A percentile compares a stretch with the other conserved stretches of the same genome.
Conservation (phyloP, 2,113 vertebrate species). For the Centropus unirufus region DNA sequence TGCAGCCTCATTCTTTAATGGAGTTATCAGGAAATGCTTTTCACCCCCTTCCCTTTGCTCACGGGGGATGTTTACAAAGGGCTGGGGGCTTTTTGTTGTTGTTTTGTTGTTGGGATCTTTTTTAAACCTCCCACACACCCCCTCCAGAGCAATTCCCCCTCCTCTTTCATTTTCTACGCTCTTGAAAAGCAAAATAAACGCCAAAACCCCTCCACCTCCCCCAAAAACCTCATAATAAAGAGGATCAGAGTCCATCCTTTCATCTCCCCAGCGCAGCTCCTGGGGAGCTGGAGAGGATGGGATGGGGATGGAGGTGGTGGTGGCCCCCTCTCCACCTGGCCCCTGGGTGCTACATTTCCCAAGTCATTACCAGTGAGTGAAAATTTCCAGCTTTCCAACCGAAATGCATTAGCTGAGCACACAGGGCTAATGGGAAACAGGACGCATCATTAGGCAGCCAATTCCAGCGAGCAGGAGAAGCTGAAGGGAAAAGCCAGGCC, state of each 20-base stretch:
- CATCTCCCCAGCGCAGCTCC: background rate
- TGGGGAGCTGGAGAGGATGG: background rate
- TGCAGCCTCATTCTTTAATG: conserved; percentile 73
- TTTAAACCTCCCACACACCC: background rate
- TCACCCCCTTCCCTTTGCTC: conserved; percentile 65
- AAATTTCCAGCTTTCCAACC: conserved; percentile 74
- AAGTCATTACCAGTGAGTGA: conserved; percentile 81
- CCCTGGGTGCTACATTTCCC: conserved; percentile 82
- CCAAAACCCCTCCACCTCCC: background rate
- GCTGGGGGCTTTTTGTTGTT: conserved; percentile 35
- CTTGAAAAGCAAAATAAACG: background rate
- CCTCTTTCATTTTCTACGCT: background rate
- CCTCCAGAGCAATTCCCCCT: background rate
- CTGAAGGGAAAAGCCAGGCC: accelerated
- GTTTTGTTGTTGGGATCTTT: background rate
- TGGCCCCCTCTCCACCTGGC: background rate
- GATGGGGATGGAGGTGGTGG: background rate
- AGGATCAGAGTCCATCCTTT: background rate
- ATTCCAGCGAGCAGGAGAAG: background rate
- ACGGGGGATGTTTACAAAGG: conserved; percentile 67
- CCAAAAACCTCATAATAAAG: background rate
- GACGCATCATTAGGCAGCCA: conserved; percentile 72
- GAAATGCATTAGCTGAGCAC: conserved; percentile 83
- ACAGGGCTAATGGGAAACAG: conserved; percentile 82
- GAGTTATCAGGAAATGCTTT: conserved; percentile 83